Conservation (phyloP, 2,797 vertebrate species). For the Chrysolophus pictus region DNA sequence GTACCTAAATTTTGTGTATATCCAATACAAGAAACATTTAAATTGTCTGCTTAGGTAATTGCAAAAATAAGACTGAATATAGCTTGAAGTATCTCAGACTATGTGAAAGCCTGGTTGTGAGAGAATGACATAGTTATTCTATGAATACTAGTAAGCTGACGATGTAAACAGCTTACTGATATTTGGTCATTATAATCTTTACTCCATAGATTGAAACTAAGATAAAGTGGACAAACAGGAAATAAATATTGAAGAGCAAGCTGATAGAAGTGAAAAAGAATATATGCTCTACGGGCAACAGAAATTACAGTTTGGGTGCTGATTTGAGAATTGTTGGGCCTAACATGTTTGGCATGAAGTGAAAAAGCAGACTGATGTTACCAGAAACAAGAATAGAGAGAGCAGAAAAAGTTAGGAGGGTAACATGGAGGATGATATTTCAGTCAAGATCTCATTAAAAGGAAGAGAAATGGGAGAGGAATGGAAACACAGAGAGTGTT, state of each 20-base stretch:
- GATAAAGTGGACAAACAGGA: background rate
- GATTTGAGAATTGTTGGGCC: background rate
- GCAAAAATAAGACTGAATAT: background rate
- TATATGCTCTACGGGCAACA: background rate
- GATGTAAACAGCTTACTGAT: background rate
- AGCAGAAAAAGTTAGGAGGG: background rate
- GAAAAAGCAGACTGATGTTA: background rate
- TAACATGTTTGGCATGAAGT: background rate
- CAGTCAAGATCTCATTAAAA: constrained; percentile 22
- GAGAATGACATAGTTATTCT: background rate
- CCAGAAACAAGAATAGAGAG: constrained; percentile 4
- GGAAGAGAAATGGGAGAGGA: background rate
- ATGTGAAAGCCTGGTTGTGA: background rate
- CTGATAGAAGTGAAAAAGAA: background rate
- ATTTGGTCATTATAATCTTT: background rate
- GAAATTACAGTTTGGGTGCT: background rate
- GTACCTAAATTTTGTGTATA: background rate
- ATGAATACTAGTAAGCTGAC: background rate
- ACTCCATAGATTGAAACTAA: background rate
- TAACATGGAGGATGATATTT: constrained; percentile 11
- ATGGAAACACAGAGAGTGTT: constrained; percentile 8
- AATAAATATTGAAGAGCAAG: background rate
- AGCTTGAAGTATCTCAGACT: background rate
- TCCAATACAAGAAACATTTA: background rate
- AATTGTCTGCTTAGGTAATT: background rate